Evolutionary conservation across 2,888 invertebrate species (phyloP), one percentile per base, ranked within the genome.

Genomic region (Trachelus stipa): DNA sequence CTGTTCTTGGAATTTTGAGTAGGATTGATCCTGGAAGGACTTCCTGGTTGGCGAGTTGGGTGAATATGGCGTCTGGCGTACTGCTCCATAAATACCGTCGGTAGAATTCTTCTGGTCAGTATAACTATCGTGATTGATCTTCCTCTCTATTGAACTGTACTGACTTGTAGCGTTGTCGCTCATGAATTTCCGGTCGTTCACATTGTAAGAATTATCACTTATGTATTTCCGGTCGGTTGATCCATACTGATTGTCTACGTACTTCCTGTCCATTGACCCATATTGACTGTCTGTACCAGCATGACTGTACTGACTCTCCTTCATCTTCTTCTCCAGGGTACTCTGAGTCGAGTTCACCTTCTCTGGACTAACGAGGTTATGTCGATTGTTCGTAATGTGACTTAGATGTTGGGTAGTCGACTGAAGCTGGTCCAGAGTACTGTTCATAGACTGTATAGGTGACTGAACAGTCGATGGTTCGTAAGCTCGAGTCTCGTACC

Each of bases 401-500:
- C 84, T 85, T 15, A 88, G 83, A 23, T 87, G 86, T 23, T 86
- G 84, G 11, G 83, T 81, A 4, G 85, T 81, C 12, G 83, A 87
- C 73, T 87, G 88, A 68, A 84, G 80, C 76, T 84, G 86, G 68
- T 87, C 87, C 76, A 85, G 69, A 40, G 81, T 86, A n/a, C 84
- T 85, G 81, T 83, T 85, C 77, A 83, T 83, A 34, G 81, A 79
- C 37, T 84, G 86, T 56, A 83, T 78, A 34, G 79, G 81, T 68
- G 81, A 78, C 35, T 77, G 92, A 92, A 23, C 90, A 34, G 84
- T 81, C 33, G 92, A 92, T 6, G 93, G 92, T 87, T 94, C 94
- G 89, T 93, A 93, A 75, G 92, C 90, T 68, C 93, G 91, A 1
- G 93, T 93, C 88, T 94, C 94, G 90, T 93, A 93, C 85, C 93